phyloP scores from a whole-genome alignment of 1,140 invertebrate species.

The Eueides isabella region DNA sequence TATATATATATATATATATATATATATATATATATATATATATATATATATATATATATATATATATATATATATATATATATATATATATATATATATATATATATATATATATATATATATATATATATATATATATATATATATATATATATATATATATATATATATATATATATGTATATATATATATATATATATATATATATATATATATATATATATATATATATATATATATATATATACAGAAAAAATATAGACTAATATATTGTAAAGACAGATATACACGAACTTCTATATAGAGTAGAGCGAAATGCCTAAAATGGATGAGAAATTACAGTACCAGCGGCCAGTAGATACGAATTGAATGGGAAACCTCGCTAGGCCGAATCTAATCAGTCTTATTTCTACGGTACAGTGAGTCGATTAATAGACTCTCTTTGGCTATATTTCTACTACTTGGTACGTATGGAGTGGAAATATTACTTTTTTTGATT shows the following conservation, averaged over 20 bases:
- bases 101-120: no score
- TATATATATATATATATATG: no score
- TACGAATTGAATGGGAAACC: constrained; percentile 10
- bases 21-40: no score
- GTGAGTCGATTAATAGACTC: not conserved
- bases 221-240: no score
- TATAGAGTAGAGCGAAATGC: not conserved
- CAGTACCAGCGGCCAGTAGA: not conserved
- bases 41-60: no score
- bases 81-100: no score
- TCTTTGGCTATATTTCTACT: not conserved
- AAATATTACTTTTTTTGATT: not conserved
- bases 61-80: no score
- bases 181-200: no score
- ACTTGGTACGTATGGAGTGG: not conserved
- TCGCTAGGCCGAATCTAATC: constrained; percentile 9
- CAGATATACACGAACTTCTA: not conserved
- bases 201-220: no score
- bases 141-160: no score
- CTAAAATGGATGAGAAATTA: not conserved
- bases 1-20: no score
- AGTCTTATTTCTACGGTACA: constrained; percentile 16
- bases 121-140: no score
- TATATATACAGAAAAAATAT: not conserved
- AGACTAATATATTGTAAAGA: not conserved